Conservation (phyloP, 2,888 invertebrate genomes). For the Caenorhabditis japonica region DNA sequence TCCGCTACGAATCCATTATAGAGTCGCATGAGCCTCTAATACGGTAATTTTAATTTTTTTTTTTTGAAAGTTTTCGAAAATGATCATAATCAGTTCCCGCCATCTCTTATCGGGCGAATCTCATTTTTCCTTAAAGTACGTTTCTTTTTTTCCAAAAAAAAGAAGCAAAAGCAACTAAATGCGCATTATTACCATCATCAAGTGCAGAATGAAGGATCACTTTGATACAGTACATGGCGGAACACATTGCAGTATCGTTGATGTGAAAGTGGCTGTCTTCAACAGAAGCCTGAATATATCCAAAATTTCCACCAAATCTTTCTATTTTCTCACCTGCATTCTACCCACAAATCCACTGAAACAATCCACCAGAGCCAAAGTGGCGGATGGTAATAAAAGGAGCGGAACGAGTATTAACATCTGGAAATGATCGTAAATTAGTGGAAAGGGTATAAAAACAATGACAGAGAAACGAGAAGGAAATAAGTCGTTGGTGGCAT, state of each 20-base stretch:
- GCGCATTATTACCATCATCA: constrained; percentile 61
- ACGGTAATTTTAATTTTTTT: too few species aligned
- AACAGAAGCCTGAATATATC: constrained; percentile 52
- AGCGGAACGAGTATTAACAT: constrained; percentile 19
- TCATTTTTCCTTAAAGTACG: too few species aligned
- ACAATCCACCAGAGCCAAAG: constrained; percentile 56
- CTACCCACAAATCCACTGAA: constrained; percentile 63
- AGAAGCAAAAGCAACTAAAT: too few species aligned
- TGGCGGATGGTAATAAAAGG: constrained; percentile 26
- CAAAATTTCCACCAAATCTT: neutral
- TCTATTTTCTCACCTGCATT: constrained; percentile 57
- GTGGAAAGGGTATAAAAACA: too few species aligned
- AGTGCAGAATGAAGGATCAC: constrained; percentile 60
- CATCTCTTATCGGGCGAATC: too few species aligned
- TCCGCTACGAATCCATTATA: too few species aligned
- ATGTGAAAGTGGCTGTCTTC: constrained; percentile 46
- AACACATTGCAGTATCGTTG: constrained; percentile 63
- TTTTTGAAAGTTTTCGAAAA: too few species aligned
- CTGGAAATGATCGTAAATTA: constrained; percentile 8
- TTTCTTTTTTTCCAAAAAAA: too few species aligned
- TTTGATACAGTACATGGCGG: constrained; percentile 64
- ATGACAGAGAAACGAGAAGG: neutral
- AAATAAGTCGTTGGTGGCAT: constrained; percentile 14
- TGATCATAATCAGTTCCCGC: too few species aligned
- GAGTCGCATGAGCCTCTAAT: too few species aligned